These are phyloP conservation scores for Symphodus melops DNA, from an alignment of 2,113 vertebrate genomes.

Conservation along the genomic window DNA sequence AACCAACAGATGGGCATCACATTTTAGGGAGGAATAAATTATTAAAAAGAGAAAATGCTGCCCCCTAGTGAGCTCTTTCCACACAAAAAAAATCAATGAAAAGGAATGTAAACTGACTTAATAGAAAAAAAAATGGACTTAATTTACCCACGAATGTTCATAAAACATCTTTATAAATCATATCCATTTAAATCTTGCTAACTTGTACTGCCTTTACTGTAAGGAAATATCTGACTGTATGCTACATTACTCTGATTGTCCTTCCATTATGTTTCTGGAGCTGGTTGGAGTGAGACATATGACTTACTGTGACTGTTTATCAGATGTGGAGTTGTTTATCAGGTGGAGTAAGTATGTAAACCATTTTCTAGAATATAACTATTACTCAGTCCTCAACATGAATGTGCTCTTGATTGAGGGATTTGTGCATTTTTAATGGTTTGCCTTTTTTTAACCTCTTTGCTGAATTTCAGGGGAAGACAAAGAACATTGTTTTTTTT, in stretches of 20 bases:
- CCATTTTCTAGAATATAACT: not conserved
- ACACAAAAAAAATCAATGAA: not conserved
- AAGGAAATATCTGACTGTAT: no score
- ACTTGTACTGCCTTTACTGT: no score
- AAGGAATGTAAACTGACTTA: not conserved
- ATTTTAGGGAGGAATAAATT: not conserved
- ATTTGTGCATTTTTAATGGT: no score
- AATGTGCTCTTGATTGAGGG: no score
- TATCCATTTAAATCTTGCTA: no score
- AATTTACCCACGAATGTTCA: no score
- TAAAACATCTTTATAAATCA: no score
- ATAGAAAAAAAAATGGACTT: not conserved
- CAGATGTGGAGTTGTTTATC: no score
- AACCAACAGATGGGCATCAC: not conserved
- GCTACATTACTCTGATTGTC: no score
- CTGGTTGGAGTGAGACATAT: no score
- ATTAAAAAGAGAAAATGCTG: not conserved
- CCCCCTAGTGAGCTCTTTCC: not conserved
- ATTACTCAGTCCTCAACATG: not conserved
- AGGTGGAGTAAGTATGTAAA: not conserved
- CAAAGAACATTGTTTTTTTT: no score
- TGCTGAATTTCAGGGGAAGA: not conserved
- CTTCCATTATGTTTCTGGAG: no score
- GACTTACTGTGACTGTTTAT: not conserved
- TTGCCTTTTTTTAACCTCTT: not conserved